These are phyloP conservation scores for Papilio elwesi DNA, from an alignment of 2,888 invertebrate species.

Conservation along the genomic window DNA sequence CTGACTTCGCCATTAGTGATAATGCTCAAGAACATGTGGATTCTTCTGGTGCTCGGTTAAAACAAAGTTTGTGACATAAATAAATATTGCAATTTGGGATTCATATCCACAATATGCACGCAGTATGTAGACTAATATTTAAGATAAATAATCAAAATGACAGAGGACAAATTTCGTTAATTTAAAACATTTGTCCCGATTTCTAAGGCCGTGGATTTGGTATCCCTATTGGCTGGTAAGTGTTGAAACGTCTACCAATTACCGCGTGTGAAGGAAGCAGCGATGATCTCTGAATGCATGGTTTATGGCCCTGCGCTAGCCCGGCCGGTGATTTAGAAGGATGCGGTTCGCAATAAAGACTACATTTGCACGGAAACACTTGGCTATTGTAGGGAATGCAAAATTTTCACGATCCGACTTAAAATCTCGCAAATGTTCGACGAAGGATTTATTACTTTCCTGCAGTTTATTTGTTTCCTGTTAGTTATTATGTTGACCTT, in stretches of 20 bases:
- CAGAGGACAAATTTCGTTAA: not conserved
- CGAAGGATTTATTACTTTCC: conserved; percentile 33
- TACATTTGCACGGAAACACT: conserved; percentile 16
- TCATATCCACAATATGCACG: too few species aligned
- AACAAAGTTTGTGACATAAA: too few species aligned
- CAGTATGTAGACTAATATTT: too few species aligned
- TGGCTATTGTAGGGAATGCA: conserved; percentile 1
- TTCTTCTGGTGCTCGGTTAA: too few species aligned
- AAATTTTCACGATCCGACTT: conserved; percentile 29
- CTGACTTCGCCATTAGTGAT: too few species aligned
- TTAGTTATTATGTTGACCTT: conserved; percentile 9
- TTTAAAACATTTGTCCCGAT: conserved; percentile 20
- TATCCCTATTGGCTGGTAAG: conserved; percentile 50
- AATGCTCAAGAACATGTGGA: too few species aligned
- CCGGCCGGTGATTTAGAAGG: conserved; percentile 43
- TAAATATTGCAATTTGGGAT: too few species aligned
- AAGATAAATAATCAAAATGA: not conserved
- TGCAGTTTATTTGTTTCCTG: conserved; percentile 25
- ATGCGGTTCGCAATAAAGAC: conserved; percentile 34
- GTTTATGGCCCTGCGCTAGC: conserved; percentile 58
- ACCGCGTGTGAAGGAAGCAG: conserved; percentile 68
- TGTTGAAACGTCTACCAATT: conserved; percentile 73
- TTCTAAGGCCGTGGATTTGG: conserved; percentile 44
- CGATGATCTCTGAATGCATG: conserved; percentile 76
- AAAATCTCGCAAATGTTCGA: conserved; percentile 19